Conservation (phyloP, 2,888 invertebrate genomes). For the Stenichneumon culpator region DNA sequence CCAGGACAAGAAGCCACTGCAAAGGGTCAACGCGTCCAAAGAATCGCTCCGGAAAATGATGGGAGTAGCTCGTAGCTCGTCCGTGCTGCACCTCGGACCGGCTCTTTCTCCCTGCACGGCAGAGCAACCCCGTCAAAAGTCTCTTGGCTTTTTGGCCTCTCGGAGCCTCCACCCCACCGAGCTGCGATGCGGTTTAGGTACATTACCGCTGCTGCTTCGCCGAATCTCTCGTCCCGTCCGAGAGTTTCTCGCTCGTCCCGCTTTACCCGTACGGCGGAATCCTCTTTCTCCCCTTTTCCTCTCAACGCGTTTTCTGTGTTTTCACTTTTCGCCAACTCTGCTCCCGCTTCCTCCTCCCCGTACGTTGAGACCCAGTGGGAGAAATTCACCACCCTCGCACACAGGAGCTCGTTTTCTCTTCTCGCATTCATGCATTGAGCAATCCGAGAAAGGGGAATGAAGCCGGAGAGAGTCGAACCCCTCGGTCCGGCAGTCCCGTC, state of each 20-base stretch:
- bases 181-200: slow-evolving; percentile 65
- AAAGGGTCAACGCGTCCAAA: slow-evolving; percentile 68
- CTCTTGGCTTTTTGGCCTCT: slow-evolving; percentile 61
- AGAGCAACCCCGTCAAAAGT: slow-evolving; percentile 63
- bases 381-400: slow-evolving; percentile 25
- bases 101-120: not conserved
- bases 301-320: slow-evolving; percentile 65
- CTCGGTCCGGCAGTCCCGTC: slow-evolving; percentile 40
- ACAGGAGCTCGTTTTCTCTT: slow-evolving; percentile 48
- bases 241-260: not conserved
- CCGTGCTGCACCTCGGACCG: slow-evolving; percentile 28
- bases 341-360: not conserved
- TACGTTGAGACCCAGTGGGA: slow-evolving; percentile 21
- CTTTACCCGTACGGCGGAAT: not conserved
- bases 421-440: slow-evolving; percentile 67
- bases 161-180: not conserved
- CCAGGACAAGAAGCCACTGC: slow-evolving; percentile 62
- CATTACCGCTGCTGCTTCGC: slow-evolving; percentile 59
- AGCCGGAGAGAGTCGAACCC: slow-evolving; percentile 46
- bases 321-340: slow-evolving; percentile 62
- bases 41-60: slow-evolving; percentile 52
- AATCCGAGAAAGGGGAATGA: slow-evolving; percentile 32
- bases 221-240: slow-evolving; percentile 50
- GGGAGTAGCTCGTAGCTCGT: slow-evolving; percentile 6
- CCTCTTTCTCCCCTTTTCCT: slow-evolving; percentile 42